phyloP scores from a whole-genome alignment of 2,888 invertebrate species.

The Drosophila quinaria region DNA sequence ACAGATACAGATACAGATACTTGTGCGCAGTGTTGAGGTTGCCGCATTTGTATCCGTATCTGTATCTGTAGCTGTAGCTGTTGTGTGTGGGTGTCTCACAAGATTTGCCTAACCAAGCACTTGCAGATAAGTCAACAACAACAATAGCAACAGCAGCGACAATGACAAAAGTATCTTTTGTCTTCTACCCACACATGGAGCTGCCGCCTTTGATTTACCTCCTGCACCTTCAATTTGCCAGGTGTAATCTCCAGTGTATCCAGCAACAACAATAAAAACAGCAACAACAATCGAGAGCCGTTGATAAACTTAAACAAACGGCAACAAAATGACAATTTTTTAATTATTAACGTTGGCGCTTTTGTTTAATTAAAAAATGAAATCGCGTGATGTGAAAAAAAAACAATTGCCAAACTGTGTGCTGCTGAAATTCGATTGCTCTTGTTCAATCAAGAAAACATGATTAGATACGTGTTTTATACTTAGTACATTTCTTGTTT shows the following conservation, averaged over 20 bases:
- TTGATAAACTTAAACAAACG: conserved; percentile 75
- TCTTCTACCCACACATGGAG: conserved; percentile 24
- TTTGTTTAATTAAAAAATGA: conserved; percentile 63
- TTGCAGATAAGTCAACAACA: conserved; percentile 60
- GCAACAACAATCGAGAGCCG: conserved; percentile 33
- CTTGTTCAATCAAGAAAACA: conserved; percentile 11
- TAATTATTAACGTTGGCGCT: conserved; percentile 56
- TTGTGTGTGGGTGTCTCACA: conserved; percentile 33
- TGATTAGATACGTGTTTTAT: conserved; percentile 16
- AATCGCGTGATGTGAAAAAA: neutral
- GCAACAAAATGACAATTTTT: conserved; percentile 74
- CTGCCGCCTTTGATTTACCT: conserved; percentile 66
- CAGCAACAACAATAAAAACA: conserved; percentile 30
- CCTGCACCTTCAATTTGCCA: conserved; percentile 61
- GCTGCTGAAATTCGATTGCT: neutral
- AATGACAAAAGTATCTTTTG: conserved; percentile 55
- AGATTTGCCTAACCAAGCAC: conserved; percentile 73
- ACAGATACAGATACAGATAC: conserved; percentile 44
- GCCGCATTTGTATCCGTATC: conserved; percentile 5
- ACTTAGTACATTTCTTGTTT: neutral
- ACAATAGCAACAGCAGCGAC: conserved; percentile 24
- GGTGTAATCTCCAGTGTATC: conserved; percentile 73
- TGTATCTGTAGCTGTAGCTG: conserved; percentile 1
- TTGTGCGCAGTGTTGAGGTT: conserved; percentile 10
- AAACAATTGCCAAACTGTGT: conserved; percentile 26